Conservation (phyloP, 37 sponge, comb jelly and placozoan species). For the Cliona cf. orientalis region DNA sequence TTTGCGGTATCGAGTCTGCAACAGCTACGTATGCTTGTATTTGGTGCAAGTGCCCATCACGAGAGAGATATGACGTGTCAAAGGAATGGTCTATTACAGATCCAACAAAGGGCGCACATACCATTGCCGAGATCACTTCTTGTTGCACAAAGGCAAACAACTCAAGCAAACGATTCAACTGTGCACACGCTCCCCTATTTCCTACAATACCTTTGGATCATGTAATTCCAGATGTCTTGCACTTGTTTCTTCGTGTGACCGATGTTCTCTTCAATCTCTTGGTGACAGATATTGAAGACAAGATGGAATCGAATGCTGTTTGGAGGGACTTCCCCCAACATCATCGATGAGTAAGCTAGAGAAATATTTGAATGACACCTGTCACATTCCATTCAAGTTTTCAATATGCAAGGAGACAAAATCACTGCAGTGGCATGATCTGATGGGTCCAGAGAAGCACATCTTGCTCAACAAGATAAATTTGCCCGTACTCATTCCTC, state of each 20-base stretch:
- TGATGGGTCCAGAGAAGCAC: background rate
- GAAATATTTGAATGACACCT: background rate
- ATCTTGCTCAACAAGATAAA: background rate
- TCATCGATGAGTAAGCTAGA: background rate
- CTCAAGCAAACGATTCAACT: background rate
- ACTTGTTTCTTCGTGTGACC: background rate
- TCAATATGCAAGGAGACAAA: background rate
- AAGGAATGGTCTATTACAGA: no score
- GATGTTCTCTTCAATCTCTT: background rate
- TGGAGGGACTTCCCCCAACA: background rate
- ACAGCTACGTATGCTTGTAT: background rate
- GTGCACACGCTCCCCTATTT: background rate
- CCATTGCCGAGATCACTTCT: background rate
- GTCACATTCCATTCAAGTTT: background rate
- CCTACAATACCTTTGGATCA: background rate
- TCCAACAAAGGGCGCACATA: background rate
- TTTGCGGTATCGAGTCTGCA: background rate
- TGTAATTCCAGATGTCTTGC: background rate
- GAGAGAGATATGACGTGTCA: background rate
- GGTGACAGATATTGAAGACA: background rate
- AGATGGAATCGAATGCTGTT: background rate
- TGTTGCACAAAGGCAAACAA: background rate
- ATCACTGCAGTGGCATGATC: background rate
- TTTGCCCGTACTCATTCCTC: background rate
- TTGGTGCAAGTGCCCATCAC: background rate